A percentile compares a stretch with the other conserved stretches of the same genome.
Evolutionary conservation across 1,140 invertebrate genomes (phyloP).

Genomic region (Grapholita molesta): DNA sequence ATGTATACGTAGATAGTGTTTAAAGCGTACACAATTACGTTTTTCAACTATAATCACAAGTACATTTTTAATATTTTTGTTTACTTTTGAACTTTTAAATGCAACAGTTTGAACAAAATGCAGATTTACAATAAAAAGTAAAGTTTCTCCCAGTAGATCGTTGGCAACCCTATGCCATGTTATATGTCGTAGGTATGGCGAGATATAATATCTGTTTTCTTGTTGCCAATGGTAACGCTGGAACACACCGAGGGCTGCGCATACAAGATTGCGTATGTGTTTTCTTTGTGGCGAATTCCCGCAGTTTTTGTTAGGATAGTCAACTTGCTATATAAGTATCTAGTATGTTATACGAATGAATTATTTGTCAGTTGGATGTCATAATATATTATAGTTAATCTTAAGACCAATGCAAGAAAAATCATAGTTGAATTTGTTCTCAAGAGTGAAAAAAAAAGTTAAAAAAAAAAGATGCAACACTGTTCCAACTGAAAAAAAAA

Average conservation of each 20-base stretch:
- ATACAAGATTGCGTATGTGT: slow-evolving; percentile 9
- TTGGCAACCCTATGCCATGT: background rate
- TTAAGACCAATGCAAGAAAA: too few species aligned
- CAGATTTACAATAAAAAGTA: background rate
- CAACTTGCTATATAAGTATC: background rate
- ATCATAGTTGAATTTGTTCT: too few species aligned
- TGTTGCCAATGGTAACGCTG: slow-evolving; percentile 63
- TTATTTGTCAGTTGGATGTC: background rate
- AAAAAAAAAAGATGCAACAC: too few species aligned
- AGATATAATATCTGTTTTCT: slow-evolving; percentile 64
- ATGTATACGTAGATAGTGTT: too few species aligned
- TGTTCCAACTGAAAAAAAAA: too few species aligned
- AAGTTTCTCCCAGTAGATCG: background rate
- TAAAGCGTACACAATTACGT: too few species aligned
- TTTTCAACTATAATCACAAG: too few species aligned
- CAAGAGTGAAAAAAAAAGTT: too few species aligned
- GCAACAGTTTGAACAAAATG: too few species aligned
- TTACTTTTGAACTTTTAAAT: too few species aligned
- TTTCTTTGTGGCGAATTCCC: background rate
- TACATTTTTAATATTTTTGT: too few species aligned
- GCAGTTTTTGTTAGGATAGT: background rate
- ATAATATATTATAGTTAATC: too few species aligned
- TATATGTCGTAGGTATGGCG: slow-evolving; percentile 32
- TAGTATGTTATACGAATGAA: background rate
- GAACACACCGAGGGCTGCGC: background rate